These are phyloP conservation scores for Tenualosa thibaudeaui DNA, from an alignment of 2,797 vertebrate species.

Conservation along the genomic window DNA sequence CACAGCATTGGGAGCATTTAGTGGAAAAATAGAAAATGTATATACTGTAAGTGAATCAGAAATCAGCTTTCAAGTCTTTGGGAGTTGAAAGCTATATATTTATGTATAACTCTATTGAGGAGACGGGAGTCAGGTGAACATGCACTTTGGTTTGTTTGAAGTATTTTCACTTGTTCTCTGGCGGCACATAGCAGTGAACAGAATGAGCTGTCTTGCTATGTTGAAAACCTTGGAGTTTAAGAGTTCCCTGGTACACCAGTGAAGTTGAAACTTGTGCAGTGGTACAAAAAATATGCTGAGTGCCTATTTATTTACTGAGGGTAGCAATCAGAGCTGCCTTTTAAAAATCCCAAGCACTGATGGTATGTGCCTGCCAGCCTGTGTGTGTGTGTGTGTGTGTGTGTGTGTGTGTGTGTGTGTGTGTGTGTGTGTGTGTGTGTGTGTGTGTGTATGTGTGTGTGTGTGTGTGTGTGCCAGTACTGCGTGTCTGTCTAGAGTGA, in stretches of 20 bases:
- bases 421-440: no score
- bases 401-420: no score
- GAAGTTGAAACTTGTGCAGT: not conserved
- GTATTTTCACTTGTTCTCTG: not conserved
- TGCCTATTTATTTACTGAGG: slow-evolving; percentile 20
- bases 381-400: not conserved
- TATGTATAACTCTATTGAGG: not conserved
- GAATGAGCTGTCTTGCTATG: not conserved
- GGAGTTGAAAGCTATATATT: not conserved
- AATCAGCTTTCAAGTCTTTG: not conserved
- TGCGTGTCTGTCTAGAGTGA: not conserved
- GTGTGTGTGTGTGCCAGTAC: not conserved
- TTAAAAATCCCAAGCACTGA: not conserved
- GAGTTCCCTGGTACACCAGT: not conserved
- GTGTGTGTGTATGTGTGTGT: no score
- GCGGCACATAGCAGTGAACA: not conserved
- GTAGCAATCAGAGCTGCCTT: not conserved
- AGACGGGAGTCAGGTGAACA: not conserved
- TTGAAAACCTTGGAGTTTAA: not conserved
- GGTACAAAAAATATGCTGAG: not conserved
- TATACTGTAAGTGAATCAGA: not conserved
- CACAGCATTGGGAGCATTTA: not conserved
- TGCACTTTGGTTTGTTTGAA: slow-evolving; percentile 21
- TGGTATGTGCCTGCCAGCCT: not conserved
- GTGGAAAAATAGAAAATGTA: not conserved